These are phyloP conservation scores for Elysia crispata DNA, from an alignment of 2,888 invertebrate species.

Conservation along the genomic window DNA sequence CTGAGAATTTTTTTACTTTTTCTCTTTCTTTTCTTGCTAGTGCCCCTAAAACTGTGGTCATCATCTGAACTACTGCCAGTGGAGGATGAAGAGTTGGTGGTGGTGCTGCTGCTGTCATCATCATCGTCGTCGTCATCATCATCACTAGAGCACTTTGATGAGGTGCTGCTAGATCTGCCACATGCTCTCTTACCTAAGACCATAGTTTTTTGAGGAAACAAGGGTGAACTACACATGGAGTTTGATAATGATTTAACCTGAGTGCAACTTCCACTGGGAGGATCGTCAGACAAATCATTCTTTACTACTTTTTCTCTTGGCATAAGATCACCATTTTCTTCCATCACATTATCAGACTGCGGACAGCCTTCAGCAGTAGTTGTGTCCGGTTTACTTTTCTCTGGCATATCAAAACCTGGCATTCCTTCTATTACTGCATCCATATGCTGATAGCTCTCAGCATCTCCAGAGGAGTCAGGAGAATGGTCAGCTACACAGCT, in stretches of 20 bases:
- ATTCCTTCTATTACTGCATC: constrained; percentile 10
- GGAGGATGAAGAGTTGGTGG: constrained; percentile 37
- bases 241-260: too few relatives aligned
- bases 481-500: constrained; percentile 53
- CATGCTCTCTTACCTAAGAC: neutral
- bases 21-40: neutral
- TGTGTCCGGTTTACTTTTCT: too few relatives aligned
- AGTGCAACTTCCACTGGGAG: too few relatives aligned
- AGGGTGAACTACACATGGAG: too few relatives aligned
- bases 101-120: constrained; percentile 42
- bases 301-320: too few relatives aligned
- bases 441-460: constrained; percentile 43
- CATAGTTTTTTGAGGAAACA: too few relatives aligned
- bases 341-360: too few relatives aligned
- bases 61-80: constrained; percentile 54
- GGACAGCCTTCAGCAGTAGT: too few relatives aligned
- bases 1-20: constrained; percentile 52
- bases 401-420: neutral
- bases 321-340: too few relatives aligned
- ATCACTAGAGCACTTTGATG: constrained; percentile 52
- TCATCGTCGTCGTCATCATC: constrained; percentile 27
- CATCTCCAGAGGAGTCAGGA: constrained; percentile 41
- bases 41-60: constrained; percentile 25
- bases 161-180: constrained; percentile 37
- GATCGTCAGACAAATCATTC: too few relatives aligned